Evolutionary conservation across 2,797 vertebrate genomes (phyloP).

Genomic region (Triplophysa bombifrons): DNA sequence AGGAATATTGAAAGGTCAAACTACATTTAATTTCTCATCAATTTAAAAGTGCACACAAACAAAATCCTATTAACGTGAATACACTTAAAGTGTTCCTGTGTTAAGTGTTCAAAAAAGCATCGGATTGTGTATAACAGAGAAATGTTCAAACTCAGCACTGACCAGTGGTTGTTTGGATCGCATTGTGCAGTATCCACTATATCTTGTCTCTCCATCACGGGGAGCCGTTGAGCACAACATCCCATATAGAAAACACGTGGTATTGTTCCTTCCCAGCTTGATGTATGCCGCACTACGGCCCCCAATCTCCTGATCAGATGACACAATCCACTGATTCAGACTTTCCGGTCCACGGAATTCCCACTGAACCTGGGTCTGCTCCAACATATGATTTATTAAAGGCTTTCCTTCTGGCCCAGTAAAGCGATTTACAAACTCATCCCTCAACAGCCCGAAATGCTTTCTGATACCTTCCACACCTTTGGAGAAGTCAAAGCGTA

Average conservation of each 20-base stretch:
- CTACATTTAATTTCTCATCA: too few species aligned
- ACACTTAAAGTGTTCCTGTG: too few species aligned
- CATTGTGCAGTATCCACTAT: constrained; percentile 92
- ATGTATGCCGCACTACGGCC: constrained; percentile 85
- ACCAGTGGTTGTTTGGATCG: constrained; percentile 81
- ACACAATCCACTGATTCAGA: constrained; percentile 85
- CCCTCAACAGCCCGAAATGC: constrained; percentile 78
- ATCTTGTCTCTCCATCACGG: constrained; percentile 86
- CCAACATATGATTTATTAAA: constrained; percentile 73
- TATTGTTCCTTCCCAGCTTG: constrained; percentile 83
- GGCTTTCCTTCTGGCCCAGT: constrained; percentile 80
- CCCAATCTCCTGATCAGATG: constrained; percentile 89
- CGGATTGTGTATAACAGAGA: too few species aligned
- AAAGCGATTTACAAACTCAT: constrained; percentile 72
- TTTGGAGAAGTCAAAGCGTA: constrained; percentile 79
- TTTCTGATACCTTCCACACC: constrained; percentile 78
- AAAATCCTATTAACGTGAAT: too few species aligned
- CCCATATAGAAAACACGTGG: constrained; percentile 85
- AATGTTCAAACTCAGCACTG: constrained; percentile 56
- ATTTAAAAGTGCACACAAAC: background rate
- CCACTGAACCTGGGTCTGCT: constrained; percentile 88
- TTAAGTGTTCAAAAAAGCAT: too few species aligned
- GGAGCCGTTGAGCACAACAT: constrained; percentile 81
- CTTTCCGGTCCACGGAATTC: constrained; percentile 87
- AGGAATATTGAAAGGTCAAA: background rate